Evolutionary conservation across 2,797 vertebrate genomes (phyloP).

Genomic region (Anomalospiza imberbis): DNA sequence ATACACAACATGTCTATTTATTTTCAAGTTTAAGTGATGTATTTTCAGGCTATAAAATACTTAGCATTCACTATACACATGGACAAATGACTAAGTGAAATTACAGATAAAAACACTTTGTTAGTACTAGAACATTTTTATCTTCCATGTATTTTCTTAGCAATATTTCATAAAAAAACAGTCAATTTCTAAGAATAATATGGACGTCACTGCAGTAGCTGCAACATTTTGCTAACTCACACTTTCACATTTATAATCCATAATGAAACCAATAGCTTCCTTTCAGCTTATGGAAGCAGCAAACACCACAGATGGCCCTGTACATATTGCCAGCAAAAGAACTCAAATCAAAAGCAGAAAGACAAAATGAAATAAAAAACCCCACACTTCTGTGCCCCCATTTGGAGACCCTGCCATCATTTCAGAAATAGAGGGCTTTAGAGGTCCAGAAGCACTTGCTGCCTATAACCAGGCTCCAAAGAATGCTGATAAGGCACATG

Average conservation of each 20-base stretch:
- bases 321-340: accelerated
- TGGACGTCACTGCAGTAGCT: background rate
- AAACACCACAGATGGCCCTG: background rate
- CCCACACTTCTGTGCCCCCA: background rate
- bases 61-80: background rate
- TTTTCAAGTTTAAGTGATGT: background rate
- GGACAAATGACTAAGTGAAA: background rate
- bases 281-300: background rate
- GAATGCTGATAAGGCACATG: background rate
- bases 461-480: background rate
- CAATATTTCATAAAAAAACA: background rate
- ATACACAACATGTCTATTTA: background rate
- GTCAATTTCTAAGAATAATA: background rate
- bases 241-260: background rate
- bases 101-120: background rate
- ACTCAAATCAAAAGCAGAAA: background rate
- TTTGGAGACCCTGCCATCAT: background rate
- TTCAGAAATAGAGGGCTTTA: background rate
- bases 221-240: background rate
- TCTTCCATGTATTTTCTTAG: background rate
- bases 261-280: background rate
- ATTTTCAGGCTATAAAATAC: background rate
- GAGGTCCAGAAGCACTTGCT: background rate
- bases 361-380: background rate
- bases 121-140: background rate